phyloP scores from a whole-genome alignment of 2,113 vertebrate species.

The Probosciger aterrimus region DNA sequence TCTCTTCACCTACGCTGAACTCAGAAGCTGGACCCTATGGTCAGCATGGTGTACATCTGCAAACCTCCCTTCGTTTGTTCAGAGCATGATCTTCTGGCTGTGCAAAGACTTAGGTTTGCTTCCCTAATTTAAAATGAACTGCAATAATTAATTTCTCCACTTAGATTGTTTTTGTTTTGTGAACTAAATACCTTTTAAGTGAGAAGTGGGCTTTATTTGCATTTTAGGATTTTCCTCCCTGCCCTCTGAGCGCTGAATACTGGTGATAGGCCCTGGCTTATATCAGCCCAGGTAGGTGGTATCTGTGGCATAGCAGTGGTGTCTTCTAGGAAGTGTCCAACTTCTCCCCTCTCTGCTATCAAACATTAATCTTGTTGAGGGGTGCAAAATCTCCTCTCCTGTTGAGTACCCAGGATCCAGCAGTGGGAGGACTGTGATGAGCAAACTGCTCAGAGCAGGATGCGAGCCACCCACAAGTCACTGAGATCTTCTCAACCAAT shows the following conservation, averaged over 20 bases:
- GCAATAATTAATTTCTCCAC: background rate
- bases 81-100: background rate
- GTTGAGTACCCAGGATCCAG: fast-evolving
- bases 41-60: background rate
- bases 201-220: background rate
- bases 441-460: background rate
- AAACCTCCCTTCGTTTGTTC: background rate
- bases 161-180: background rate
- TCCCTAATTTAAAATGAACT: background rate
- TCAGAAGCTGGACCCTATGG: background rate
- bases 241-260: background rate
- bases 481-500: background rate
- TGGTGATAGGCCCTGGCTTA: background rate
- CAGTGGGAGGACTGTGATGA: background rate
- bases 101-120: background rate
- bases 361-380: background rate
- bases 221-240: background rate
- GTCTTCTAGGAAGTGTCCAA: background rate
- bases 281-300: background rate
- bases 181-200: background rate
- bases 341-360: background rate
- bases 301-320: background rate
- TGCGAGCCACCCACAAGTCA: background rate
- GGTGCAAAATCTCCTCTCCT: background rate
- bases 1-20: background rate